Evolutionary conservation across 2,888 invertebrate genomes (phyloP).

Genomic region (Stenoptilia bipunctidactyla): DNA sequence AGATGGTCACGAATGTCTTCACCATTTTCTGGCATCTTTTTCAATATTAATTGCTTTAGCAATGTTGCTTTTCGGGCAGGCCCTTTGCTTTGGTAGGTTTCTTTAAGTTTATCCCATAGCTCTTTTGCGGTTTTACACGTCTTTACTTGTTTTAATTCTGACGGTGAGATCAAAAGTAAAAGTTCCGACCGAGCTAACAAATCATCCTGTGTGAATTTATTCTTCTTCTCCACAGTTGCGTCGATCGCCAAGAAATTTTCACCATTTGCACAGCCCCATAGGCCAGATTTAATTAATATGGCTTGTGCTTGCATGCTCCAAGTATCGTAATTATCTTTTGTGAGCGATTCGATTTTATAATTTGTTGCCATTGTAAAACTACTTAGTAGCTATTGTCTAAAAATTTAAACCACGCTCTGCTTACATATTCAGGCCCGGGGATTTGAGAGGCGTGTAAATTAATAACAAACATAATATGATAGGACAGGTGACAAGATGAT

Average conservation of each 20-base stretch:
- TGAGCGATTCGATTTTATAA: constrained; percentile 2
- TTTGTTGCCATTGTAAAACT: not conserved
- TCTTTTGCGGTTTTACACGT: constrained; percentile 22
- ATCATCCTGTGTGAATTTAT: not conserved
- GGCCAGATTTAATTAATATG: not conserved
- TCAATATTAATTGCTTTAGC: constrained; percentile 29
- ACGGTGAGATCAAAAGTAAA: constrained; percentile 7
- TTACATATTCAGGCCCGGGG: too few relatives aligned
- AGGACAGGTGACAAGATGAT: too few relatives aligned
- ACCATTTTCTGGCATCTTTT: constrained; percentile 25
- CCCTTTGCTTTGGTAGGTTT: constrained; percentile 31
- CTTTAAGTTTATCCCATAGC: constrained; percentile 31
- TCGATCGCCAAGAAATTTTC: not conserved
- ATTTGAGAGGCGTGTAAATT: not conserved
- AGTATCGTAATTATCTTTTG: constrained; percentile 7
- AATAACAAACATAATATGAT: too few relatives aligned
- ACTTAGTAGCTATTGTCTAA: not conserved
- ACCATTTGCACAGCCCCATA: constrained; percentile 1
- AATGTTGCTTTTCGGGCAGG: constrained; percentile 36
- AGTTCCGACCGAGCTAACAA: constrained; percentile 6
- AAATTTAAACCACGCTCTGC: constrained; percentile 1
- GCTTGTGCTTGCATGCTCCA: constrained; percentile 8
- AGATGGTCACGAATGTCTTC: constrained; percentile 28
- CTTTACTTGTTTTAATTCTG: constrained; percentile 26
- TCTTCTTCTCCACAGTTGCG: not conserved